Percentiles rank a stretch among this genome's conserved stretches.
phyloP scores from a whole-genome alignment of 2,888 invertebrate species.

The Choreutis nemorana region DNA sequence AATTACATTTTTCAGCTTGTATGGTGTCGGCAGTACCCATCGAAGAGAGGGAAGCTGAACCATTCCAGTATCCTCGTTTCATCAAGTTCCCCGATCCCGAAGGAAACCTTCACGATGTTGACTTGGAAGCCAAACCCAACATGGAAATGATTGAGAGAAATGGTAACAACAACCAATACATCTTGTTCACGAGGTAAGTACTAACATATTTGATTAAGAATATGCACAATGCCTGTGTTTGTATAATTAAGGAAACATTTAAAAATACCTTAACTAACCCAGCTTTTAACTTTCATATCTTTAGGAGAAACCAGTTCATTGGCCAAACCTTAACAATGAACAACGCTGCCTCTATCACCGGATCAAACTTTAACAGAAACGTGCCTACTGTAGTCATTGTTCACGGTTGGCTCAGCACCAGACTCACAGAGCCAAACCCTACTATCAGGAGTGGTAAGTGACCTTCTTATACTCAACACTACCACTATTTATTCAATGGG shows the following conservation, averaged over 20 bases:
- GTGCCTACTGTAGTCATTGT: slow-evolving; percentile 24
- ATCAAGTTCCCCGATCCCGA: slow-evolving; percentile 4
- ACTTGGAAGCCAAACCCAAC: slow-evolving; percentile 3
- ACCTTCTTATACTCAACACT: no score
- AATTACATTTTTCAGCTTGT: slow-evolving; percentile 3
- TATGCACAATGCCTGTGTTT: no score
- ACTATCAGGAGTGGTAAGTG: slow-evolving; percentile 27
- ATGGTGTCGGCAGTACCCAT: neutral
- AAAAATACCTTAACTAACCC: no score
- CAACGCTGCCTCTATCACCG: slow-evolving; percentile 21
- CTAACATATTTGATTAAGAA: no score
- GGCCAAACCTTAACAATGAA: slow-evolving; percentile 22
- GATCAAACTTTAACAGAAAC: slow-evolving; percentile 28
- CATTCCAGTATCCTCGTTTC: slow-evolving; percentile 1
- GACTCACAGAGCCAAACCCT: slow-evolving; percentile 23
- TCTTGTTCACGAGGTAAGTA: slow-evolving; percentile 6
- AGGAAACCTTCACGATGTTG: slow-evolving; percentile 3
- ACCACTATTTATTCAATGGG: no score
- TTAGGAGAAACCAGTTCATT: slow-evolving; percentile 20
- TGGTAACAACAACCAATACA: slow-evolving; percentile 4
- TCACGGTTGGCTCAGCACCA: slow-evolving; percentile 37
- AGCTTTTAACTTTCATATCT: slow-evolving; percentile 10
- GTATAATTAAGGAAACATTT: no score
- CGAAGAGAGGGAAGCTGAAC: neutral
- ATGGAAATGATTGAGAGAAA: slow-evolving; percentile 1